These are phyloP conservation scores for Carassius carassius DNA, from an alignment of 2,113 vertebrate species.

Conservation along the genomic window DNA sequence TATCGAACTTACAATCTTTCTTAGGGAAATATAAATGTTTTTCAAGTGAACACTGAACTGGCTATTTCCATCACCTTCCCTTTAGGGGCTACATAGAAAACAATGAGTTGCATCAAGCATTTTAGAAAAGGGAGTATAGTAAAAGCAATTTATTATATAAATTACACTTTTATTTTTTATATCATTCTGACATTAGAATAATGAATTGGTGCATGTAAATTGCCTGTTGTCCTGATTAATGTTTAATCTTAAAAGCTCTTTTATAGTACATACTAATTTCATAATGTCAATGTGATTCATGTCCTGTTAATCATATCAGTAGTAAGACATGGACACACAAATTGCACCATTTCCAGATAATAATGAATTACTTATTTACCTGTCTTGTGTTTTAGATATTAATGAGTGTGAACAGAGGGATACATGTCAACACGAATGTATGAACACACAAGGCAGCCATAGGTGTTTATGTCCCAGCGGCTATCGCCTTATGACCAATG, in stretches of 20 bases:
- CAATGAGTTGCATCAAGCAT: neutral
- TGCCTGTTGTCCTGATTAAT: neutral
- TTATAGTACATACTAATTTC: neutral
- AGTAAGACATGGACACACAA: neutral
- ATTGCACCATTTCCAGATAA: neutral
- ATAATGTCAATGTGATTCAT: neutral
- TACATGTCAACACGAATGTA: slow-evolving; percentile 91
- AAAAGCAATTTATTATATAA: neutral
- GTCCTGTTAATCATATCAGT: neutral
- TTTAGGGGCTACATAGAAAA: neutral
- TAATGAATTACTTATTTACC: neutral
- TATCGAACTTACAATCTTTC: neutral
- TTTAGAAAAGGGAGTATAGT: neutral
- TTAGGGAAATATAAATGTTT: neutral
- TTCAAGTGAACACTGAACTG: neutral
- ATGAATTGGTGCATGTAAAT: neutral
- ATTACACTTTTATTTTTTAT: neutral
- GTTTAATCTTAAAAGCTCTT: neutral
- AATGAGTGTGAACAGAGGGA: slow-evolving; percentile 92
- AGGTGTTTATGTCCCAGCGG: slow-evolving; percentile 88
- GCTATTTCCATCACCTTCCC: neutral
- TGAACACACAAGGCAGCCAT: slow-evolving; percentile 90
- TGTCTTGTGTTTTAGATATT: slow-evolving; percentile 79
- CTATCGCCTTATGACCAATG: slow-evolving; percentile 87
- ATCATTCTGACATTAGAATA: neutral